Base-by-base conservation (phyloP, 92 coral and sea anemone genomes). In the Nematostella vectensis region DNA sequence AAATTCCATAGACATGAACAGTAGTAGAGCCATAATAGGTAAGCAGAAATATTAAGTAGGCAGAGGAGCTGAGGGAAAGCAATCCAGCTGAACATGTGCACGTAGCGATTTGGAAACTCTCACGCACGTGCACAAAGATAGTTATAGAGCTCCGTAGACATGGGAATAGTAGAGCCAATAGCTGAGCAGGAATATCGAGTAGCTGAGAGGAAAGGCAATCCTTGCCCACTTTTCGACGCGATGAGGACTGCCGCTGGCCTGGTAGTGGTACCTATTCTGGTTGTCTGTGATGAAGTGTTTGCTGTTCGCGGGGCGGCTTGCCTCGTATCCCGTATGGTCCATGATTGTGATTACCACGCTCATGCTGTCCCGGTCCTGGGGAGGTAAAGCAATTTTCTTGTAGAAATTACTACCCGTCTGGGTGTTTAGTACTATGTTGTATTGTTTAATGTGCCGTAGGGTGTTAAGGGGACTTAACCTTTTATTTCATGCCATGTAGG, bases 191-290 rank as follows among this genome's bases (percentile, higher is more conserved):
- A 80, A 85, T 19, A 78, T 27, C 11, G 76, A 58, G 57, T 75
- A 85, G 3, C 54, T 4, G 4, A 74, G 23, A 2, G 88, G 88
- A 42, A 85, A 78, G 15, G 72, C 62, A 25, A 76, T 39, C 18
- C 88, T 55, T 27, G 95, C 60, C 42, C 70, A 55, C 39, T 69
- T 78, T 52, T 85, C 95, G 6, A 80, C 75, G 72, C 75, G 66
- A 64, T 85, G 95, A 48, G 27, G 47, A 15, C 63, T 54, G 19
- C 55, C 31, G 9, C 37, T 59, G n/a, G 53, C 45, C 18, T 27
- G 57, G 42, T 43, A 55, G 15, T 20, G 12, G 42, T 30, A 53
- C 55, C 62, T 48, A 17, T 45, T 45, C n/a, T 55, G 21, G 29
- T 47, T 44, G 25, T 54, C 68, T 4, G 68, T 44, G 29, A 67